Percentiles rank a stretch among this genome's conserved stretches.
Evolutionary conservation across 1,140 invertebrate genomes (phyloP).

Genomic region (Apis dorsata): DNA sequence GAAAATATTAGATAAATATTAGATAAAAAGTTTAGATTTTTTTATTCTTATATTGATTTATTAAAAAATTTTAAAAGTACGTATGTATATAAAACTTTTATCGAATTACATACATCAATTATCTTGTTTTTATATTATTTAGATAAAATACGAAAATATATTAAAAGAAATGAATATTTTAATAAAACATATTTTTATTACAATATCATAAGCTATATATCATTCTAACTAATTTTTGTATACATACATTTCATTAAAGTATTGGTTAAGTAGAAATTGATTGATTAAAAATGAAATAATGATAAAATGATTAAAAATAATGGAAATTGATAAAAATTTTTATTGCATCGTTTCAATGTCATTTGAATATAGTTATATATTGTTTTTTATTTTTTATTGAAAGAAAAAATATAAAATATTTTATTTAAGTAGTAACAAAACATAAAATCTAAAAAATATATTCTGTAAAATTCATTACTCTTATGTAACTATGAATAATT

Average conservation of each 20-base stretch:
- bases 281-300: background rate
- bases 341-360: conserved; percentile 4
- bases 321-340: background rate
- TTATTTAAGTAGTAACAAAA: background rate
- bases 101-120: background rate
- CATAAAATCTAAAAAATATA: background rate
- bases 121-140: background rate
- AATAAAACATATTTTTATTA: background rate
- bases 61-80: background rate
- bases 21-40: background rate
- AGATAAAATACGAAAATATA: background rate
- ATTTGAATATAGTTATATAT: background rate
- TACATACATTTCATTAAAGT: background rate
- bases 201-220: background rate
- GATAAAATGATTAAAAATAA: background rate
- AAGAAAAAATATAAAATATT: background rate
- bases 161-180: background rate
- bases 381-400: background rate
- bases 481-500: background rate
- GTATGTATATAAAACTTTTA: background rate
- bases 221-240: background rate
- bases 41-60: background rate
- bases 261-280: background rate
- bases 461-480: background rate
- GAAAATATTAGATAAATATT: too few relatives aligned